These are phyloP conservation scores for Acromyrmex charruanus DNA, from an alignment of 1,140 invertebrate genomes.

Conservation along the genomic window DNA sequence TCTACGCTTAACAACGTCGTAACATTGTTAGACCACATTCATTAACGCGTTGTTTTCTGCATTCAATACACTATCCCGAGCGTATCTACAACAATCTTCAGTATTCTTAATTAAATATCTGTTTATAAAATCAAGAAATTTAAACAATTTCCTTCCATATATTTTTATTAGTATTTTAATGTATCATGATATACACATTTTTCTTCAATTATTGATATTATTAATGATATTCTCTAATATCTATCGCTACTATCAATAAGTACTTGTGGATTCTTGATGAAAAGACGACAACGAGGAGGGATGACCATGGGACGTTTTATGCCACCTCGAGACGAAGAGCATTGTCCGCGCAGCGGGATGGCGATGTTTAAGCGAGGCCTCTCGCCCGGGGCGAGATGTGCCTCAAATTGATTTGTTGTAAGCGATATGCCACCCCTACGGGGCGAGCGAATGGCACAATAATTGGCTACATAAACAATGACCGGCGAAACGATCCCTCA, in stretches of 20 bases:
- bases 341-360: slow-evolving; percentile 72
- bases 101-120: slow-evolving; percentile 5
- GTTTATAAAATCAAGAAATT: neutral
- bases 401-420: slow-evolving; percentile 75
- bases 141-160: neutral
- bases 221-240: neutral
- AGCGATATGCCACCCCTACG: slow-evolving; percentile 71
- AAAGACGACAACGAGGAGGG: slow-evolving; percentile 11
- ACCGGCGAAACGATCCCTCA: slow-evolving; percentile 73
- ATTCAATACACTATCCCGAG: neutral
- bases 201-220: neutral
- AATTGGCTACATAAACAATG: slow-evolving; percentile 76
- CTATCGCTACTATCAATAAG: neutral
- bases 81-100: slow-evolving; percentile 5
- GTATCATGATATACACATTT: neutral
- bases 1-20: slow-evolving; percentile 9
- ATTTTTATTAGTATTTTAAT: neutral
- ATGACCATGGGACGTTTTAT: slow-evolving; percentile 49
- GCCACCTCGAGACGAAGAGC: slow-evolving; percentile 68
- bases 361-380: slow-evolving; percentile 64
- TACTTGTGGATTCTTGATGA: neutral
- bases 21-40: slow-evolving; percentile 30
- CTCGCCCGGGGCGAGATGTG: slow-evolving; percentile 62
- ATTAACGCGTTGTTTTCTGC: slow-evolving; percentile 49
- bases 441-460: slow-evolving; percentile 73